These are phyloP conservation scores for Candoia aspera DNA, from an alignment of 2,113 vertebrate genomes.

Conservation along the genomic window DNA sequence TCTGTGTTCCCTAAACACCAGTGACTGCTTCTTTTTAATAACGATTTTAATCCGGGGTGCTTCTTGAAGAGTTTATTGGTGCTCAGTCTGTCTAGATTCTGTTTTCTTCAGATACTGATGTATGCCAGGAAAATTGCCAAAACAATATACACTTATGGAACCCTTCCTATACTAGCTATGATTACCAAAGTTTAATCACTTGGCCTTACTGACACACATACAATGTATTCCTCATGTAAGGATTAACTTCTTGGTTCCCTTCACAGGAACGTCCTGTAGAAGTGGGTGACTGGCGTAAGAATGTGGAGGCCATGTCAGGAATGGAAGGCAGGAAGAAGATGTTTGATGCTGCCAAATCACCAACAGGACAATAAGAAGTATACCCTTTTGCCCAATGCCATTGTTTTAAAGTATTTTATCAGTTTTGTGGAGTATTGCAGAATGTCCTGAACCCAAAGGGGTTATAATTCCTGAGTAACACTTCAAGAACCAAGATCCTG, in stretches of 20 bases:
- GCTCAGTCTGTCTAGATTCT: background rate
- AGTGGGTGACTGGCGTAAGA: conserved; percentile 96
- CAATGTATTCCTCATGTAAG: background rate
- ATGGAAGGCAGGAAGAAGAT: conserved; percentile 98
- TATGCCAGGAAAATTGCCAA: background rate
- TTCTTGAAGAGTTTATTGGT: background rate
- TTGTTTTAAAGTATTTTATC: too few species aligned
- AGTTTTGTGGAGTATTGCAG: background rate
- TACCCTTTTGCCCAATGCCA: background rate
- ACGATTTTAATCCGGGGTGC: background rate
- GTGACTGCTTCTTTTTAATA: background rate
- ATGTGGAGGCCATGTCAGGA: conserved; percentile 95
- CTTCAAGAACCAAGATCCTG: background rate
- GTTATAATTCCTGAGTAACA: background rate
- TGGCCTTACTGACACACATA: background rate
- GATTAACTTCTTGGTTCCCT: background rate
- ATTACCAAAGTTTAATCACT: background rate
- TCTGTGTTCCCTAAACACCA: background rate
- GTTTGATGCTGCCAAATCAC: conserved; percentile 90
- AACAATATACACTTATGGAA: background rate
- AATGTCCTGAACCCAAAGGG: background rate
- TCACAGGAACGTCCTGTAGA: conserved; percentile 90
- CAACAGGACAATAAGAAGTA: conserved; percentile 76
- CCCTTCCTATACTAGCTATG: background rate
- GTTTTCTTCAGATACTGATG: background rate